These are phyloP conservation scores for Siphamia tubifer DNA, from an alignment of 2,113 vertebrate genomes.

Conservation along the genomic window DNA sequence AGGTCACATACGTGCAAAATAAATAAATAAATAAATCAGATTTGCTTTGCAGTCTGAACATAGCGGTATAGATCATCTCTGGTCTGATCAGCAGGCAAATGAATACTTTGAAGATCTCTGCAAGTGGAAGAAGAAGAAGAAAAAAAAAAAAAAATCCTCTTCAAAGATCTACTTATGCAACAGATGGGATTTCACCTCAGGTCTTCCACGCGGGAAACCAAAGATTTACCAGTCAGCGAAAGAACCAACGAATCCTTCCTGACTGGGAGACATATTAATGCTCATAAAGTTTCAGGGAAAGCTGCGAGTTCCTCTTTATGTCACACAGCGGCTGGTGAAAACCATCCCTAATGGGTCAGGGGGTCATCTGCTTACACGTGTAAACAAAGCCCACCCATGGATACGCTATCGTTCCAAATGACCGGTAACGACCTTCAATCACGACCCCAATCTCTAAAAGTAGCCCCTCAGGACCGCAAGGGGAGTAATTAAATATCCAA, in stretches of 20 bases:
- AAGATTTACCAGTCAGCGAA: conserved; percentile 40
- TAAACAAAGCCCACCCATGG: conserved; percentile 35
- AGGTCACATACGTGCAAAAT: too few species aligned
- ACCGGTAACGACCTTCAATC: conserved; percentile 33
- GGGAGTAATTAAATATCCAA: neutral
- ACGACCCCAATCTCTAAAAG: conserved; percentile 12
- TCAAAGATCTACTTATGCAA: conserved; percentile 43
- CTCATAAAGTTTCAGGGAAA: conserved; percentile 13
- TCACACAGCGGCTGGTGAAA: neutral
- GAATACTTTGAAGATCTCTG: conserved; percentile 30
- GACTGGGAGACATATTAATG: conserved; percentile 28
- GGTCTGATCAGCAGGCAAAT: conserved; percentile 27
- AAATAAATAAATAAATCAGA: too few species aligned
- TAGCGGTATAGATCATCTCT: conserved; percentile 6
- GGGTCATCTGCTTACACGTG: conserved; percentile 51
- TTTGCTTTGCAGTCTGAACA: too few species aligned
- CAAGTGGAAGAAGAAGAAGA: neutral
- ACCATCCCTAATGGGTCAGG: conserved; percentile 19
- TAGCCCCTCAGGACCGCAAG: neutral
- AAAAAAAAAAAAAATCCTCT: conserved; percentile 3
- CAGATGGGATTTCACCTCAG: conserved; percentile 32
- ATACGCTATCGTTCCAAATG: conserved; percentile 40
- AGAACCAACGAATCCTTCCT: conserved; percentile 33
- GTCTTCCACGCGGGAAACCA: conserved; percentile 30
- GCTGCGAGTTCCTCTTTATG: neutral